Evolutionary conservation across 53 echinoderm and acorn worm species (phyloP).

Genomic region (Paelopatides confundens): DNA sequence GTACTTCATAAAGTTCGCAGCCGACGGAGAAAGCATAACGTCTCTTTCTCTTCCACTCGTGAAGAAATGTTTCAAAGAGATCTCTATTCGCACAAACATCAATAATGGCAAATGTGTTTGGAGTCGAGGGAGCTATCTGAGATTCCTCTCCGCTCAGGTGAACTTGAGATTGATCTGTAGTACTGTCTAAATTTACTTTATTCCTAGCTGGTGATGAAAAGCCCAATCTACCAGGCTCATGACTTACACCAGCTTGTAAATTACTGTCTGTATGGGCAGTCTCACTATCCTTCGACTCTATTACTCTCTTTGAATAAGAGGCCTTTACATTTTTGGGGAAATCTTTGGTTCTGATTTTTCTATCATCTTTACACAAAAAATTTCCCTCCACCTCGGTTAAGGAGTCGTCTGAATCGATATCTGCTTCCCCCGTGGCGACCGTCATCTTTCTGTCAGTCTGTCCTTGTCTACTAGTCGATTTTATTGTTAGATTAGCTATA

Average conservation of each 20-base stretch:
- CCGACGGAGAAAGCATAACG: constrained; percentile 83
- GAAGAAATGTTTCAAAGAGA: constrained; percentile 83
- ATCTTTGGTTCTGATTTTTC: not conserved
- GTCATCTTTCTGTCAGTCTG: not conserved
- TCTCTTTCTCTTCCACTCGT: constrained; percentile 85
- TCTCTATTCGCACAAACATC: constrained; percentile 90
- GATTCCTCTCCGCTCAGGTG: not conserved
- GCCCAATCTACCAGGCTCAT: not conserved
- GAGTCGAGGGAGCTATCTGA: constrained; percentile 56
- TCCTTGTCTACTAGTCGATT: not conserved
- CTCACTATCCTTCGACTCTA: too few species aligned
- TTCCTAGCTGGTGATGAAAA: not conserved
- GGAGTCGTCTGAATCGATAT: not conserved
- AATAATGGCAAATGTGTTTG: constrained; percentile 84
- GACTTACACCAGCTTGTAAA: not conserved
- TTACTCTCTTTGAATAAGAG: too few species aligned
- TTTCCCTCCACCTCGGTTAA: not conserved
- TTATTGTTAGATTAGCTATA: not conserved
- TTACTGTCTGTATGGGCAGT: not conserved
- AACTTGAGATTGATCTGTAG: not conserved
- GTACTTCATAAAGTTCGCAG: constrained; percentile 81
- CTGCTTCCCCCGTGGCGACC: too few species aligned
- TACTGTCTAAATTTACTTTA: too few species aligned
- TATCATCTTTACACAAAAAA: not conserved
- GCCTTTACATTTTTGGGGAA: not conserved